phyloP scores from a whole-genome alignment of 2,888 invertebrate genomes.

The Netelia virgata region DNA sequence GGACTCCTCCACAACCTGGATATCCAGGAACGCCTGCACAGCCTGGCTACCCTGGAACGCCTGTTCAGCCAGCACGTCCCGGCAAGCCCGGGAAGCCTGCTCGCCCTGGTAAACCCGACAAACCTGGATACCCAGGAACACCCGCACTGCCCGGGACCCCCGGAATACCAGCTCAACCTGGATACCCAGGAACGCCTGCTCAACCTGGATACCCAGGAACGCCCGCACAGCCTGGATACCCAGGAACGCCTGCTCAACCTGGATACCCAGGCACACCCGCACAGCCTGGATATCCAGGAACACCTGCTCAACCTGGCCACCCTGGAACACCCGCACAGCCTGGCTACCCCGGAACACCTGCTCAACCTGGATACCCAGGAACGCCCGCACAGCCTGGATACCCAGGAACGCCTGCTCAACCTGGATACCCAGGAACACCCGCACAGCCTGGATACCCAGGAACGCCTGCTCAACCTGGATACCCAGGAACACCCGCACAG shows the following conservation, averaged over 20 bases:
- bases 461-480: too few species aligned
- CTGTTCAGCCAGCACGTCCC: too few species aligned
- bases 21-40: slow-evolving; percentile 65
- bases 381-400: slow-evolving; percentile 82
- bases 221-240: slow-evolving; percentile 82
- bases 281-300: slow-evolving; percentile 43
- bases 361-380: slow-evolving; percentile 80
- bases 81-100: slow-evolving; percentile 40
- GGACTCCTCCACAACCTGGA: slow-evolving; percentile 71
- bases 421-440: slow-evolving; percentile 71
- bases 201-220: too few species aligned
- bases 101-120: slow-evolving; percentile 26
- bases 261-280: slow-evolving; percentile 40
- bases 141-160: slow-evolving; percentile 40
- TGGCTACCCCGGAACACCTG: slow-evolving; percentile 38
- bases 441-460: slow-evolving; percentile 67
- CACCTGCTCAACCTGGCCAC: slow-evolving; percentile 46
- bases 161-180: slow-evolving; percentile 33
- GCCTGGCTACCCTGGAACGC: slow-evolving; percentile 58
- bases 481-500: too few species aligned
- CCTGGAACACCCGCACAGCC: slow-evolving; percentile 71
- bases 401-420: slow-evolving; percentile 81
- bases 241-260: slow-evolving; percentile 16
- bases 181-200: slow-evolving; percentile 70
- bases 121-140: slow-evolving; percentile 52